Conservation (phyloP, 2,888 invertebrate species). For the Orthonevra nobilis region DNA sequence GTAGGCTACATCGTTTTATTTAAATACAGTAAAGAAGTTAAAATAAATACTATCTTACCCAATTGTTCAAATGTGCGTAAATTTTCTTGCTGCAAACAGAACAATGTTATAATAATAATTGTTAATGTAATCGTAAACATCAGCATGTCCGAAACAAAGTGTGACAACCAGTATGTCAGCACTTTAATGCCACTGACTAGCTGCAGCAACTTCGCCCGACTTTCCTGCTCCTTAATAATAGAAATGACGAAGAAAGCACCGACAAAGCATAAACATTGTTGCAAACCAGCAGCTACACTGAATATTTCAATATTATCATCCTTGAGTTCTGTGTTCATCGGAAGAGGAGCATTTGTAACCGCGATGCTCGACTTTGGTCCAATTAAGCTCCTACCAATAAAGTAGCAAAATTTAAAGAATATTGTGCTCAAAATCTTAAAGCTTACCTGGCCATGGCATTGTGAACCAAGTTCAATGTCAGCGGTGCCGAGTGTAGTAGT, state of each 20-base stretch:
- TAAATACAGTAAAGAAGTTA: too few species aligned
- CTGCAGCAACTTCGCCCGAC: conserved; percentile 88
- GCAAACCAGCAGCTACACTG: too few species aligned
- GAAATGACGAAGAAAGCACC: conserved; percentile 84
- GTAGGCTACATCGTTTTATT: too few species aligned
- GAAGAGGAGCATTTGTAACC: conserved; percentile 86
- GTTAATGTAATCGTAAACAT: conserved; percentile 86
- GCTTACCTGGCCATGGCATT: conserved; percentile 82
- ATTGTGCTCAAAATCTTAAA: too few species aligned
- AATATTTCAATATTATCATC: too few species aligned
- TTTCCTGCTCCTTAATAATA: conserved; percentile 84
- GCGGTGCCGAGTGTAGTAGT: conserved; percentile 87
- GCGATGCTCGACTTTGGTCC: conserved; percentile 72
- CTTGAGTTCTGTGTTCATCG: too few species aligned
- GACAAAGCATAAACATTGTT: conserved; percentile 90
- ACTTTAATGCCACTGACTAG: conserved; percentile 88
- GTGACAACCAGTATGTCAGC: conserved; percentile 86
- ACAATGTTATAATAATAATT: conserved; percentile 83
- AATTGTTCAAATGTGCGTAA: conserved; percentile 73
- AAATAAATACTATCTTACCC: too few species aligned
- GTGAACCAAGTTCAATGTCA: conserved; percentile 84
- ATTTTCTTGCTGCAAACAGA: conserved; percentile 84
- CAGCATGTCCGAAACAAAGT: conserved; percentile 82
- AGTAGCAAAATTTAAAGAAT: too few species aligned
- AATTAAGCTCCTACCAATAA: conserved; percentile 69